These are phyloP conservation scores for Neodon shergylaensis DNA, from an alignment of 2,113 vertebrate genomes.

Conservation along the genomic window DNA sequence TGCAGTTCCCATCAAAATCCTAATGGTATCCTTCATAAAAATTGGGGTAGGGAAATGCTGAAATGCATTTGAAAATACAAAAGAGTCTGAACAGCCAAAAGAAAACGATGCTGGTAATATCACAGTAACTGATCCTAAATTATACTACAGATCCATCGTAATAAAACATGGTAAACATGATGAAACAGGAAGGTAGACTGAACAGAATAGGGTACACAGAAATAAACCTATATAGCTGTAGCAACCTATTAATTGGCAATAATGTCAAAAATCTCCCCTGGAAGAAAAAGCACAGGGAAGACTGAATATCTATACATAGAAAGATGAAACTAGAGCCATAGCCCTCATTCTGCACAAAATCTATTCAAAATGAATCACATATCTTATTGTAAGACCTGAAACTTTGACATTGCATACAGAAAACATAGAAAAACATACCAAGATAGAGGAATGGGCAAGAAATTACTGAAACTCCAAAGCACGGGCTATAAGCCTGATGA, in stretches of 20 bases:
- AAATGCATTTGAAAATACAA: neutral
- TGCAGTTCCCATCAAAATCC: neutral
- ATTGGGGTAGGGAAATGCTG: neutral
- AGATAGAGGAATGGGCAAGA: neutral
- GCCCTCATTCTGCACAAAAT: neutral
- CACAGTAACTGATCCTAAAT: neutral
- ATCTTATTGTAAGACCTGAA: neutral
- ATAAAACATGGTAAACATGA: neutral
- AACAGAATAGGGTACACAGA: neutral
- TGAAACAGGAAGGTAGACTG: neutral
- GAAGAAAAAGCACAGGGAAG: neutral
- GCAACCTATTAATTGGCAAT: neutral
- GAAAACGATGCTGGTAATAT: neutral
- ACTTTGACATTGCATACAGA: neutral
- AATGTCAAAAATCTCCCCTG: neutral
- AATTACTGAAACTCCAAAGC: neutral
- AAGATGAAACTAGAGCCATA: neutral
- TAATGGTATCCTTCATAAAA: neutral
- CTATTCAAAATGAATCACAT: neutral
- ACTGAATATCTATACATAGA: no score
- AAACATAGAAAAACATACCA: neutral
- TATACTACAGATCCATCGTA: neutral
- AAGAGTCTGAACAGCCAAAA: neutral
- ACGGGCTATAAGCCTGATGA: no score
- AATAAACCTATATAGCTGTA: neutral